Percentiles rank a stretch among this genome's conserved stretches.
Conservation (phyloP, 2,888 invertebrate genomes). For the Drosophila atroscutellata region DNA sequence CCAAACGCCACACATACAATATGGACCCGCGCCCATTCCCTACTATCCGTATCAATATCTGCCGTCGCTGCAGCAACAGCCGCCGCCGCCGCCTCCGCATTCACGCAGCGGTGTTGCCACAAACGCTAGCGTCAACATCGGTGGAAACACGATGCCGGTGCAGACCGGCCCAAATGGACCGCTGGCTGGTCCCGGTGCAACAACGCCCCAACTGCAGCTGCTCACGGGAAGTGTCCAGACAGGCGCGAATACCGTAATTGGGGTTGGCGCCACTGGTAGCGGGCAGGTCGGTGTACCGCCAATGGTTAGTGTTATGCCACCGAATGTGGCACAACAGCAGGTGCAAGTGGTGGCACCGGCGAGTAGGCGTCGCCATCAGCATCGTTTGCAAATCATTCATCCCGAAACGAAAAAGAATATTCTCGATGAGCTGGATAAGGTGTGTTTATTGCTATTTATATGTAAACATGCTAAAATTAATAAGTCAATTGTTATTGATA, state of each 20-base stretch:
- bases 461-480: slow-evolving; percentile 7
- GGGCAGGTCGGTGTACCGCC: slow-evolving; percentile 77
- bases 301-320: slow-evolving; percentile 72
- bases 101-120: slow-evolving; percentile 75
- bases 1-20: slow-evolving; percentile 75
- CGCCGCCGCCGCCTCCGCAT: slow-evolving; percentile 78
- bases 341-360: slow-evolving; percentile 55
- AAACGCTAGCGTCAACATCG: slow-evolving; percentile 68
- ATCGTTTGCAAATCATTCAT: slow-evolving; percentile 85
- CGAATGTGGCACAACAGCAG: slow-evolving; percentile 57
- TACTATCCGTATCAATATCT: slow-evolving; percentile 71
- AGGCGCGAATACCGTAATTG: slow-evolving; percentile 85
- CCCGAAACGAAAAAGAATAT: slow-evolving; percentile 85
- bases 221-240: slow-evolving; percentile 80
- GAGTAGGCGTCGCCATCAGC: slow-evolving; percentile 81
- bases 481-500: neutral
- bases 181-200: slow-evolving; percentile 71
- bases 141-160: slow-evolving; percentile 71
- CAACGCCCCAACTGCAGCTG: slow-evolving; percentile 74
- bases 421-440: slow-evolving; percentile 82
- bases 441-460: slow-evolving; percentile 14
- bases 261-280: slow-evolving; percentile 77
- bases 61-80: slow-evolving; percentile 63
- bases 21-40: slow-evolving; percentile 65
- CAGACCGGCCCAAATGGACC: slow-evolving; percentile 80